Base-by-base conservation (phyloP, 1,140 invertebrate genomes). In the Copidosoma floridanum region DNA sequence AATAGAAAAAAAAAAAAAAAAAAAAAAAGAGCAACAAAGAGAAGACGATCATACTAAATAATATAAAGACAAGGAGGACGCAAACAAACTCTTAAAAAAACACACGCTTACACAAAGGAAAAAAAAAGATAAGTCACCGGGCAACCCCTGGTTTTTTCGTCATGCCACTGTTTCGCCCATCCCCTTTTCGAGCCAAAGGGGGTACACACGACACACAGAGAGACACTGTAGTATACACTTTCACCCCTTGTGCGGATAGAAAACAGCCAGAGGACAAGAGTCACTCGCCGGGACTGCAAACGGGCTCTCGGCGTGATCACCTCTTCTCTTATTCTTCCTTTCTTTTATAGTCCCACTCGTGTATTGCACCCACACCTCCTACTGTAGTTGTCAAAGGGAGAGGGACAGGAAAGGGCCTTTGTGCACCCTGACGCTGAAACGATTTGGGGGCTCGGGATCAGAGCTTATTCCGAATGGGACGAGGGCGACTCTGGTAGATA, bases 301-400 rank as follows among this genome's bases (percentile, higher is more conserved):
- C 50, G 40, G 43, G 32, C 59, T 61, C 59, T 51, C 47, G 26
- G 24, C 56, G 35, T 16, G 47, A 58, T 58, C 56, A 51, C 23
- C 47, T 37, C 37, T 52, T 51, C 20, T n/a, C 12, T 6, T 32
- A 6, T 12, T 6, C 6, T 32, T 6, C 29, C 29, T 32, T 32
- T n/a, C n/a, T n/a, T n/a, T n/a, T n/a, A n/a, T n/a, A n/a, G n/a
- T n/a, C n/a, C n/a, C n/a, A n/a, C n/a, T n/a, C n/a, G n/a, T n/a
- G n/a, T n/a, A n/a, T n/a, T n/a, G n/a, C n/a, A n/a, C n/a, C n/a
- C n/a, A n/a, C n/a, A n/a, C n/a, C n/a, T n/a, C n/a, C n/a, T n/a
- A n/a, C n/a, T n/a, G n/a, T n/a, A n/a, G n/a, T n/a, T n/a, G n/a
- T n/a, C n/a, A n/a, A n/a, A n/a, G n/a, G n/a, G n/a, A n/a, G n/a